Base-by-base conservation (phyloP, 2,888 invertebrate genomes). In the Diplolepis rosae region DNA sequence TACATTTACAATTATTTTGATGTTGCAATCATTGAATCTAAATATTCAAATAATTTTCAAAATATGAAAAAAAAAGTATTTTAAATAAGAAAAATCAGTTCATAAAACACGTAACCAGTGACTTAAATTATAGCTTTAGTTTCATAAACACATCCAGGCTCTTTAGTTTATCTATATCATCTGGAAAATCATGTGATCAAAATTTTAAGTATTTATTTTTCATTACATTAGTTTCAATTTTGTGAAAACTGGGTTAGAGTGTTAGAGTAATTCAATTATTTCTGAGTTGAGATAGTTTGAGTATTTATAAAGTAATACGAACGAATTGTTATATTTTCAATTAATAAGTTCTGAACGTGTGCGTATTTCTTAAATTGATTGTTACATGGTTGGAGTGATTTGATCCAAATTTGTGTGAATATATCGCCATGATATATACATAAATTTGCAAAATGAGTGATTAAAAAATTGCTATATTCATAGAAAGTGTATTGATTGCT, bases 21-120 rank as follows among this genome's bases (percentile, higher is more conserved):
- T 54, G 18, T 54, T 54, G 39, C n/a, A 61, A 13, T 39, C 24
- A n/a, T 61, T n/a, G 24, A 42, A 61, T 61, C n/a, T 7, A n/a
- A n/a, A n/a, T n/a, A n/a, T n/a, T n/a, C n/a, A n/a, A n/a, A n/a
- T n/a, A n/a, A n/a, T n/a, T n/a, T n/a, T n/a, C n/a, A n/a, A n/a
- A n/a, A n/a, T n/a, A n/a, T n/a, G n/a, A n/a, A n/a, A n/a, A n/a
- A n/a, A n/a, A n/a, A n/a, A n/a, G n/a, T n/a, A n/a, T n/a, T n/a
- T n/a, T n/a, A n/a, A n/a, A n/a, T n/a, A n/a, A n/a, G n/a, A n/a
- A n/a, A n/a, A n/a, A n/a, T n/a, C n/a, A n/a, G n/a, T n/a, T n/a
- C n/a, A n/a, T n/a, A n/a, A n/a, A n/a, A n/a, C n/a, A n/a, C n/a
- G n/a, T n/a, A n/a, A n/a, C n/a, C n/a, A n/a, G n/a, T n/a, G n/a